A percentile compares a stretch with the other conserved stretches of the same genome.
Conservation (phyloP, 2,797 vertebrate genomes). For the Orientallactaga sibirica region DNA sequence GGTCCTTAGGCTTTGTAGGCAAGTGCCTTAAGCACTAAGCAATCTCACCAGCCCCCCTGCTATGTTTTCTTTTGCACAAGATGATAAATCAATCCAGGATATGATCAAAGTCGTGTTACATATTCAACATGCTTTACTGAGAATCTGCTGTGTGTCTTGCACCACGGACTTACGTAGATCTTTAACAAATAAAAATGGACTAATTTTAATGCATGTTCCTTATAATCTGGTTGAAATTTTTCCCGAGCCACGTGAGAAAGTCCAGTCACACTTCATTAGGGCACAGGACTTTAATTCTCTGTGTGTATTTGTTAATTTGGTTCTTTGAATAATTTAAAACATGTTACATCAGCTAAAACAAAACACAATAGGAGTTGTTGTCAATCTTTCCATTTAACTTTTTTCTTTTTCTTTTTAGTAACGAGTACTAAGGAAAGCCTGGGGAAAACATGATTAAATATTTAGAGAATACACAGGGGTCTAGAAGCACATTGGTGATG, state of each 20-base stretch:
- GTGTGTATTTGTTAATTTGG: neutral
- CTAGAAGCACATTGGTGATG: neutral
- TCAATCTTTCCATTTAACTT: neutral
- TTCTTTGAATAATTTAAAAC: neutral
- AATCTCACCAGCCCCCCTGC: too few relatives aligned
- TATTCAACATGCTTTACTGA: neutral
- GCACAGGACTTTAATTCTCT: neutral
- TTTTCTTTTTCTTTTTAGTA: neutral
- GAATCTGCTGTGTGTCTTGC: neutral
- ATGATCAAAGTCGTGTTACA: neutral
- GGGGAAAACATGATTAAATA: neutral
- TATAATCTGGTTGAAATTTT: neutral
- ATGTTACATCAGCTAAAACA: neutral
- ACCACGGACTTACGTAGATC: neutral
- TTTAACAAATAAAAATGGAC: constrained; percentile 7
- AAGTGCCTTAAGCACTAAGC: too few relatives aligned
- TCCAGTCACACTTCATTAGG: neutral
- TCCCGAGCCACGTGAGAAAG: neutral
- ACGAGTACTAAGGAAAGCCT: neutral
- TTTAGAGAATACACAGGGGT: neutral
- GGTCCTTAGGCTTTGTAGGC: too few relatives aligned
- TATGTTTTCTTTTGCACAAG: neutral
- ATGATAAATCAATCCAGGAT: neutral
- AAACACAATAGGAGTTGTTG: neutral
- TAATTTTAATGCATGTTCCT: neutral